These are phyloP conservation scores for Triplophysa dalaica DNA, from an alignment of 2,113 vertebrate species.

Conservation along the genomic window DNA sequence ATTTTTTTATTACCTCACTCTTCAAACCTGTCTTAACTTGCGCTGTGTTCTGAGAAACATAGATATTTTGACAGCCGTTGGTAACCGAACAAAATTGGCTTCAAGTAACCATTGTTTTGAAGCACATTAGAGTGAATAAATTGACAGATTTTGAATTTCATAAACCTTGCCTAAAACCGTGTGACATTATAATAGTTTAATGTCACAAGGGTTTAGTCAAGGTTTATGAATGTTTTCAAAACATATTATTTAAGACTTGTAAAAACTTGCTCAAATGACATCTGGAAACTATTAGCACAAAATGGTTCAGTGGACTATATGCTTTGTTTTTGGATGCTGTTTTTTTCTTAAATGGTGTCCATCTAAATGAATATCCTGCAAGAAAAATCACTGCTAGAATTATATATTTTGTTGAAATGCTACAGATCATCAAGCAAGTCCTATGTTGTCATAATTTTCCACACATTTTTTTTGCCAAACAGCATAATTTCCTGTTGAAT, in stretches of 20 bases:
- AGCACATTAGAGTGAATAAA: too few relatives aligned
- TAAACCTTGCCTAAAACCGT: too few relatives aligned
- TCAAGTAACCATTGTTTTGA: too few relatives aligned
- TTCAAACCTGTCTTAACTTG: too few relatives aligned
- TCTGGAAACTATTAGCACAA: conserved; percentile 23
- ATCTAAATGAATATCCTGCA: neutral
- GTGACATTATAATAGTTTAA: neutral
- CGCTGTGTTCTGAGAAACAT: too few relatives aligned
- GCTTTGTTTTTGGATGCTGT: conserved; percentile 12
- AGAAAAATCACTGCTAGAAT: neutral
- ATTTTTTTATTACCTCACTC: too few relatives aligned
- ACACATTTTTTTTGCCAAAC: neutral
- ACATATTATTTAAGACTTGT: neutral
- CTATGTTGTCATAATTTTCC: neutral
- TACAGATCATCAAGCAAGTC: conserved; percentile 1
- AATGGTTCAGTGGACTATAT: neutral
- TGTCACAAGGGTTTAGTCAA: neutral
- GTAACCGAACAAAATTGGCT: too few relatives aligned
- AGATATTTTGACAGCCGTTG: too few relatives aligned
- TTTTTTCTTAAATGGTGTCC: neutral
- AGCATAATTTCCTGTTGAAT: neutral
- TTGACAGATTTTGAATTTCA: too few relatives aligned
- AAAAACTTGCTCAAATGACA: neutral
- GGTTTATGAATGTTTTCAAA: neutral
- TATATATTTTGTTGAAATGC: neutral